A percentile compares a stretch with the other conserved stretches of the same genome.
Evolutionary conservation across 53 echinoderm and acorn worm genomes (phyloP).

Genomic region (Henricia sp.): DNA sequence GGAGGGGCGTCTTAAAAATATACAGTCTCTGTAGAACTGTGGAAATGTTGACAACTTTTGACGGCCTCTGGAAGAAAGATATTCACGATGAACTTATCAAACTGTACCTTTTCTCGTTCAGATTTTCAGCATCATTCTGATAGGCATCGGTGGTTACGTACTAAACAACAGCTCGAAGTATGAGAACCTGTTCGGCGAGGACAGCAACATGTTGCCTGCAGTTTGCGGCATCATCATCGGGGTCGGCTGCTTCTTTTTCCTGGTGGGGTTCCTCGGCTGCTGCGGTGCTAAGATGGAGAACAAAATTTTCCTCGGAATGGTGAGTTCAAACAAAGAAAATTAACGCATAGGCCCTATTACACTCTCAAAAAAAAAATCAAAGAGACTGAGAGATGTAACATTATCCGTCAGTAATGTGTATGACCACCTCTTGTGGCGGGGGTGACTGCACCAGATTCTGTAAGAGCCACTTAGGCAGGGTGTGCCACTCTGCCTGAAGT

Average conservation of each 20-base stretch:
- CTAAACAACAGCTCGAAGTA: conserved; percentile 64
- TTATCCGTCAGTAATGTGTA: too few relatives aligned
- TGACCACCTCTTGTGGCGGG: too few relatives aligned
- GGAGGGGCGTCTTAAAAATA: too few relatives aligned
- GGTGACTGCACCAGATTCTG: too few relatives aligned
- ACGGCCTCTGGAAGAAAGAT: too few relatives aligned
- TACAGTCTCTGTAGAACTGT: too few relatives aligned
- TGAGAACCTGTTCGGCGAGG: conserved; percentile 66
- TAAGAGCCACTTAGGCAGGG: too few relatives aligned
- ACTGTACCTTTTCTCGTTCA: conserved; percentile 33
- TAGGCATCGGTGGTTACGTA: conserved; percentile 78
- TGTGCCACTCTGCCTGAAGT: too few relatives aligned
- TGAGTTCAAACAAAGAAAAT: conserved; percentile 24
- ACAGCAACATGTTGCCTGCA: conserved; percentile 65
- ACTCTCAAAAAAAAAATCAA: background rate
- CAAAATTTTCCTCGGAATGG: conserved; percentile 54
- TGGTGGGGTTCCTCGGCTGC: conserved; percentile 72
- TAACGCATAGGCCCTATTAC: background rate
- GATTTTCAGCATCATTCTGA: conserved; percentile 76
- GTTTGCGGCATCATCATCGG: conserved; percentile 76
- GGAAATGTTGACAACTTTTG: too few relatives aligned
- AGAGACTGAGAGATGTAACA: background rate
- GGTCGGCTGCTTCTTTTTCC: conserved; percentile 66
- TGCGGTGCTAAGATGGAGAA: conserved; percentile 68
- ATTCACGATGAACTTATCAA: too few relatives aligned